Evolutionary conservation across 2,888 invertebrate species (phyloP).

Genomic region (Argyra leucocephala): DNA sequence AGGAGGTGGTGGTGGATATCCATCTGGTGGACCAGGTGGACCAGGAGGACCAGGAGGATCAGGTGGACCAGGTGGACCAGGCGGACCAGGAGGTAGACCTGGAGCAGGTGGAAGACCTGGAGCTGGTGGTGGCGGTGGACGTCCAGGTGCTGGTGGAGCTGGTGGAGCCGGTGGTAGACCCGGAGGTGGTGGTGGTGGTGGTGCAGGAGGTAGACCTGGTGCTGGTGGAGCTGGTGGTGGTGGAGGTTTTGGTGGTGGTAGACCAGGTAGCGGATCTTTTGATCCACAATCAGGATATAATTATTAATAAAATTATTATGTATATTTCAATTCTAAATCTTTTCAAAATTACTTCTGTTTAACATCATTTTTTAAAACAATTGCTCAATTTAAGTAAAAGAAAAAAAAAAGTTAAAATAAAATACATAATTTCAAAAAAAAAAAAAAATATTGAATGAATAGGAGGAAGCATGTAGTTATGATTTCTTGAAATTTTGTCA

Average conservation of each 20-base stretch:
- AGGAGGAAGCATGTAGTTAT: no score
- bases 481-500: no score
- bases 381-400: no score
- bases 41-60: constrained; percentile 22
- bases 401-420: no score
- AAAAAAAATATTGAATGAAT: no score
- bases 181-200: constrained; percentile 15
- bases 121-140: constrained; percentile 21
- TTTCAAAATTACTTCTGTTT: no score
- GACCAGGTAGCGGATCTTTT: constrained; percentile 42
- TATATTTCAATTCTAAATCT: neutral
- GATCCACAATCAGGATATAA: constrained; percentile 45
- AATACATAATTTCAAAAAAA: no score
- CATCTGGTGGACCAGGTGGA: constrained; percentile 26
- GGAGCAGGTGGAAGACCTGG: constrained; percentile 18
- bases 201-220: neutral
- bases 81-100: constrained; percentile 5
- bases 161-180: constrained; percentile 15
- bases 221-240: constrained; percentile 16
- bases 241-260: constrained; percentile 25
- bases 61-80: constrained; percentile 18
- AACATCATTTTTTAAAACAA: no score
- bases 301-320: constrained; percentile 34
- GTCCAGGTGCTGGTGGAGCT: constrained; percentile 18
- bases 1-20: constrained; percentile 27